Conservation (phyloP, 2,797 vertebrate species). For the Oreonectes daqikongensis region DNA sequence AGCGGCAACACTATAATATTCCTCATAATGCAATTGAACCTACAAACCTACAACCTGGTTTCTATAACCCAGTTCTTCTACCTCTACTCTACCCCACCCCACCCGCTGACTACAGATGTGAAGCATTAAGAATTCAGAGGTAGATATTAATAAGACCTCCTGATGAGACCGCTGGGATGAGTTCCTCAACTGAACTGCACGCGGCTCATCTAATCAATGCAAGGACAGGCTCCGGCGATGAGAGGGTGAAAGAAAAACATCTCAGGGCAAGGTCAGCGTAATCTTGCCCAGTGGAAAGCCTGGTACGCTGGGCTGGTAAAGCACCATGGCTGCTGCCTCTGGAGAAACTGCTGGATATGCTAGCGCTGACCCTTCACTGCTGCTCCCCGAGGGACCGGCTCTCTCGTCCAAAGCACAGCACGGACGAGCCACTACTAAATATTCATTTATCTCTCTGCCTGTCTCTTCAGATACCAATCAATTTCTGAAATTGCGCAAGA, state of each 20-base stretch:
- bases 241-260: slow-evolving; percentile 60
- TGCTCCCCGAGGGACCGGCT: slow-evolving; percentile 57
- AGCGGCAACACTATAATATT: neutral
- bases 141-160: slow-evolving; percentile 32
- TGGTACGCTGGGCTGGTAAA: slow-evolving; percentile 13
- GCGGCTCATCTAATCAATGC: slow-evolving; percentile 68
- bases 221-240: slow-evolving; percentile 60
- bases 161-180: slow-evolving; percentile 2
- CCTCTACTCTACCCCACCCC: neutral
- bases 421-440: slow-evolving; percentile 69
- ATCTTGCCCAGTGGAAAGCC: slow-evolving; percentile 26
- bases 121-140: slow-evolving; percentile 27
- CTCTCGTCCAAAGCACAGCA: slow-evolving; percentile 59
- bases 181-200: slow-evolving; percentile 21
- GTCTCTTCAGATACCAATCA: slow-evolving; percentile 76
- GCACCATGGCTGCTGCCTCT: slow-evolving; percentile 15
- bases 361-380: slow-evolving; percentile 43
- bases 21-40: neutral
- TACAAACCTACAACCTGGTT: neutral
- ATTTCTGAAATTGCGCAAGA: slow-evolving; percentile 71
- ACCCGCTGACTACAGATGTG: neutral
- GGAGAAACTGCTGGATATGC: slow-evolving; percentile 35
- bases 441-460: slow-evolving; percentile 66
- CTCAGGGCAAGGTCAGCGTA: slow-evolving; percentile 69
- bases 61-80: neutral